Evolutionary conservation across 1,140 invertebrate species (phyloP), one percentile per base, ranked within the genome.

Genomic region (Drosophila nigrodunni): DNA sequence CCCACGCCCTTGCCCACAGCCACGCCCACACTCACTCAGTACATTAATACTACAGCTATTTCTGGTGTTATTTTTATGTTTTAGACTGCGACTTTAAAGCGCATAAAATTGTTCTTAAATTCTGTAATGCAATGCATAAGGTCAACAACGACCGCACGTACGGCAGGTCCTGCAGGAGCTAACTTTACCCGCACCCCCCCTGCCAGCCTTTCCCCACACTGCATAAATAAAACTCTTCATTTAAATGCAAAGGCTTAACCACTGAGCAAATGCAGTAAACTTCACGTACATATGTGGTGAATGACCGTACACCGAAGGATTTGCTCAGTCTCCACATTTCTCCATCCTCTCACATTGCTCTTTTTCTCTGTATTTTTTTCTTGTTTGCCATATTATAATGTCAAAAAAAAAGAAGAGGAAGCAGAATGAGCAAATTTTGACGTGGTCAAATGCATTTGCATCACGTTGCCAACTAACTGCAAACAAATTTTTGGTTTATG

Each of bases 391-490:
- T 54, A 25, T 66, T 44, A 44, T 72, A 73, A 67, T 54, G 64
- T 46, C 25, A 6, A 30, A 30, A 4, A 30, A 4, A 30, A 30
- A 30, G 6, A 30, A 30, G 25, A 6, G 6, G 25, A 5, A 30
- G 25, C 6, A 30, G 25, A 30, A 30, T 4, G 6, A 30, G 25
- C 25, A 30, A 73, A 69, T 73, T 60, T 72, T 70, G 80, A 77
- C 77, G 76, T 77, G 80, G 80, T 79, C 80, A 82, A 82, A 78
- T 75, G 80, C 80, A 78, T 82, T 82, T 79, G 54, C 78, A 80
- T 80, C 58, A 79, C 73, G 73, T 62, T 61, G 57, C 58, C 64
- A 69, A 69, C 76, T 66, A 78, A 80, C 77, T 69, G 74, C 76
- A 82, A 82, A 75, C 65, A 82, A 77, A 67, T 75, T 82, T 75